These are phyloP conservation scores for Leptopilina boulardi DNA, from an alignment of 1,140 invertebrate species.

Conservation along the genomic window DNA sequence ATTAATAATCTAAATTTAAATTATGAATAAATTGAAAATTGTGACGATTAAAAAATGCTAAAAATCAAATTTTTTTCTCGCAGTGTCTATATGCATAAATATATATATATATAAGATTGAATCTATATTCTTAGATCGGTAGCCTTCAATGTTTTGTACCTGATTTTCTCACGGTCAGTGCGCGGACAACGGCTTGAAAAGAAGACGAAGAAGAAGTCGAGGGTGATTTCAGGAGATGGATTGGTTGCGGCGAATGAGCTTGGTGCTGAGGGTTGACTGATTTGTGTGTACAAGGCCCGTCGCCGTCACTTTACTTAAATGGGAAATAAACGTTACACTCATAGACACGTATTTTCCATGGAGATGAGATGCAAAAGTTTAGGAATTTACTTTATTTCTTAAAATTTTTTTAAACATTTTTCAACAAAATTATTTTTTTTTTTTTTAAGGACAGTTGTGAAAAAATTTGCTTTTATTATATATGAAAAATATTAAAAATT, in stretches of 20 bases:
- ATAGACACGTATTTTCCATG: slow-evolving; percentile 4
- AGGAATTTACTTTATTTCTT: background rate
- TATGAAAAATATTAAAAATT: too few species aligned
- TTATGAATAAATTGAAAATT: background rate
- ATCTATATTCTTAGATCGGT: slow-evolving; percentile 24
- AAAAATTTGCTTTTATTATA: too few species aligned
- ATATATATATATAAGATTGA: background rate
- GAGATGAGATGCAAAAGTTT: background rate
- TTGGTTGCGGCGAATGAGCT: slow-evolving; percentile 44
- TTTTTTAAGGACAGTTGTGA: too few species aligned
- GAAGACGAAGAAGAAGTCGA: slow-evolving; percentile 29
- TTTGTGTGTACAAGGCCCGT: slow-evolving; percentile 61
- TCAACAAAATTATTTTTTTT: too few species aligned
- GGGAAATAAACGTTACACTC: slow-evolving; percentile 59
- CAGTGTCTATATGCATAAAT: too few species aligned
- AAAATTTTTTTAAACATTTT: too few species aligned
- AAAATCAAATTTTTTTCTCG: background rate
- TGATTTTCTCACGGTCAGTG: slow-evolving; percentile 58
- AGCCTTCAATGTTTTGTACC: background rate
- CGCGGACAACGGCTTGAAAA: slow-evolving; percentile 28
- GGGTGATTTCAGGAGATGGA: slow-evolving; percentile 65
- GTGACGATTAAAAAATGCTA: slow-evolving; percentile 7
- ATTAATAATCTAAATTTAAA: too few species aligned
- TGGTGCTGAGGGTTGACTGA: slow-evolving; percentile 63
- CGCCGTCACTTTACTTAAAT: slow-evolving; percentile 63